Conservation (phyloP, 2,797 vertebrate species). For the Chaunax sp. region DNA sequence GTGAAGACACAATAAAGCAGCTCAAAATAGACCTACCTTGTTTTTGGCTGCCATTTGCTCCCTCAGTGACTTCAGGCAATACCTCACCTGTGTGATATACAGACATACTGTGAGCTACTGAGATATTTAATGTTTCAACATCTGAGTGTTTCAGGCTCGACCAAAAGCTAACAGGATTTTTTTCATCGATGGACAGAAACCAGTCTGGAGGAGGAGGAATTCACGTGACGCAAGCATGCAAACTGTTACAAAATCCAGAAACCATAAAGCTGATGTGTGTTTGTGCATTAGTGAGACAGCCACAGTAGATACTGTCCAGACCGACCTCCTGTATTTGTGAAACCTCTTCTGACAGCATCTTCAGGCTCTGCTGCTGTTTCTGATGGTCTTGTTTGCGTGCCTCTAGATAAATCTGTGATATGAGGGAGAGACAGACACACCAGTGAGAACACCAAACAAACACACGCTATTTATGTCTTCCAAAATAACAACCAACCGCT, state of each 20-base stretch:
- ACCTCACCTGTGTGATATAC: conserved; percentile 80
- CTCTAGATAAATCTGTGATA: conserved; percentile 90
- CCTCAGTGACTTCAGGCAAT: conserved; percentile 84
- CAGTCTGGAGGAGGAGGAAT: no score
- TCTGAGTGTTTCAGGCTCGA: neutral
- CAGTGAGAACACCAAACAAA: neutral
- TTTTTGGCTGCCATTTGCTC: conserved; percentile 86
- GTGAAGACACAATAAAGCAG: neutral
- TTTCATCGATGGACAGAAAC: no score
- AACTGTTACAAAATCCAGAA: no score
- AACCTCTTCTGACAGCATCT: conserved; percentile 91
- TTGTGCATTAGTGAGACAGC: neutral
- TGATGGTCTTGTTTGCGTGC: conserved; percentile 84
- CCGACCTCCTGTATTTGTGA: conserved; percentile 93
- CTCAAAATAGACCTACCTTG: conserved; percentile 71
- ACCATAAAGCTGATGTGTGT: neutral
- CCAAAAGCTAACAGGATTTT: neutral
- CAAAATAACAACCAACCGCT: neutral
- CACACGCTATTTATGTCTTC: neutral
- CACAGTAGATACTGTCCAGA: neutral
- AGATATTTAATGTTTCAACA: neutral
- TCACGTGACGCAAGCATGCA: no score
- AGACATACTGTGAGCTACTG: conserved; percentile 10
- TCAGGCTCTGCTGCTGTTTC: conserved; percentile 86
- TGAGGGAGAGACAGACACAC: neutral